Evolutionary conservation across 1,140 invertebrate species (phyloP).

Genomic region (Dendrolimus kikuchii): DNA sequence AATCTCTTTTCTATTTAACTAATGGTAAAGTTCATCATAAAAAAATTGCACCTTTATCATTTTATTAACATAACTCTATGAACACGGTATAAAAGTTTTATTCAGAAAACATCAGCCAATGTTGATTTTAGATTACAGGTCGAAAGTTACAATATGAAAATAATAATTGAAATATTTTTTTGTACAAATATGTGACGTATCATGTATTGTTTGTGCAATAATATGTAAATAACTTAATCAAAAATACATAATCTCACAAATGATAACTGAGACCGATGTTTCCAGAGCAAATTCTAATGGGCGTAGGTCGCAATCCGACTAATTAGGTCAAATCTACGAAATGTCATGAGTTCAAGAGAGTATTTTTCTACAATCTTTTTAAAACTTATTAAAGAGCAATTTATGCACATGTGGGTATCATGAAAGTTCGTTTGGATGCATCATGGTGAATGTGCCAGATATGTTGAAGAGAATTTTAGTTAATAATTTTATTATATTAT

Average conservation of each 20-base stretch:
- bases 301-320: constrained; percentile 44
- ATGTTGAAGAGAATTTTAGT: constrained; percentile 70
- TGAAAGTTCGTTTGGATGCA: constrained; percentile 60
- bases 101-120: too few species aligned
- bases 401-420: constrained; percentile 64
- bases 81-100: too few species aligned
- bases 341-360: constrained; percentile 57
- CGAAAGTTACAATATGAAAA: too few species aligned
- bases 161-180: background rate
- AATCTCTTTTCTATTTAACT: too few species aligned
- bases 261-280: constrained; percentile 41
- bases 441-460: constrained; percentile 64
- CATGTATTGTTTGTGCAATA: background rate
- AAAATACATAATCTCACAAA: constrained; percentile 43
- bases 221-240: background rate
- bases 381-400: constrained; percentile 57
- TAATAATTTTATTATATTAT: constrained; percentile 71
- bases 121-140: too few species aligned
- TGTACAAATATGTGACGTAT: background rate
- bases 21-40: too few species aligned
- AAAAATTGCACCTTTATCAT: too few species aligned
- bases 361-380: constrained; percentile 71
- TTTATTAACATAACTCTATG: too few species aligned
- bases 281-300: constrained; percentile 30
- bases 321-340: constrained; percentile 54